These are phyloP conservation scores for Aphrophora alni DNA, from an alignment of 2,888 invertebrate genomes.

Conservation along the genomic window DNA sequence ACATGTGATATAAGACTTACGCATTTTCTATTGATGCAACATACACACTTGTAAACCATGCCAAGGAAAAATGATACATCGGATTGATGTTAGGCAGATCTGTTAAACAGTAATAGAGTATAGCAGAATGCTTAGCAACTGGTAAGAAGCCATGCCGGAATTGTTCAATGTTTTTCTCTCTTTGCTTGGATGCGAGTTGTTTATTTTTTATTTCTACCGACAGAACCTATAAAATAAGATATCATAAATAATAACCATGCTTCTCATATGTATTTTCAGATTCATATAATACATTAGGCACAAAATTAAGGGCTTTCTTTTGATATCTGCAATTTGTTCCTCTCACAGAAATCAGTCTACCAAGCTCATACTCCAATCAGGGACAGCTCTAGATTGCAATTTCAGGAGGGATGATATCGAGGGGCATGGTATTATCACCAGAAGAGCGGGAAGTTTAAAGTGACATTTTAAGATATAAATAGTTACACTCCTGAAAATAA, in stretches of 20 bases:
- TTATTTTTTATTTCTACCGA: conserved; percentile 84
- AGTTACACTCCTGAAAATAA: too few species aligned
- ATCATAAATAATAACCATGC: neutral
- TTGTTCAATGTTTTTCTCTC: conserved; percentile 76
- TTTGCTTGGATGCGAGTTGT: conserved; percentile 77
- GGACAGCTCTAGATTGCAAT: too few species aligned
- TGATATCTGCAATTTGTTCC: too few species aligned
- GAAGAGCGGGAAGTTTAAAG: too few species aligned
- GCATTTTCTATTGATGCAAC: conserved; percentile 77
- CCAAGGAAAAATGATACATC: conserved; percentile 87
- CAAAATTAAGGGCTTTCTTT: too few species aligned
- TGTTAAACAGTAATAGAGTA: conserved; percentile 81
- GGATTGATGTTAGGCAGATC: conserved; percentile 85
- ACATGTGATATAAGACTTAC: too few species aligned
- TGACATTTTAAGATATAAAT: too few species aligned
- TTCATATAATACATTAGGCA: too few species aligned
- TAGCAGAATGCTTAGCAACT: conserved; percentile 80
- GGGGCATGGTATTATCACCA: too few species aligned
- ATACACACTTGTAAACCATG: conserved; percentile 87
- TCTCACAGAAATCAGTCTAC: too few species aligned
- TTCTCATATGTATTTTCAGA: neutral
- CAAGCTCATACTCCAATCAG: too few species aligned
- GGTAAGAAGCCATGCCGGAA: conserved; percentile 77
- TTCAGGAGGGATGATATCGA: too few species aligned
- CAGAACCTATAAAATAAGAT: conserved; percentile 56